Percentiles rank a stretch among this genome's conserved stretches.
These are phyloP conservation scores for Ceratosolen fusciceps DNA, from an alignment of 1,140 invertebrate species.

Conservation along the genomic window DNA sequence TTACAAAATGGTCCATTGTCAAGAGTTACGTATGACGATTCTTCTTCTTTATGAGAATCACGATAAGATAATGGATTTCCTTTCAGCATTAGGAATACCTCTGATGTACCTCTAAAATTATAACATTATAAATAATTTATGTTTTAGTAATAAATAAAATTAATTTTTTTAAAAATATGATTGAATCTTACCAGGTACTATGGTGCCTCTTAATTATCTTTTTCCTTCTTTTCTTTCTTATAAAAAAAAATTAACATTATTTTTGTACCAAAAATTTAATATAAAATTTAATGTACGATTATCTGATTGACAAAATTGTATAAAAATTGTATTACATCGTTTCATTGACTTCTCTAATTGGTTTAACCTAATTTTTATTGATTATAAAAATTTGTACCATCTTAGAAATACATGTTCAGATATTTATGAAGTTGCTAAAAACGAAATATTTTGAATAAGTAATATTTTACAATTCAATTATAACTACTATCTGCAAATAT, in stretches of 20 bases:
- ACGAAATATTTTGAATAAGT: neutral
- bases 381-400: neutral
- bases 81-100: slow-evolving; percentile 70
- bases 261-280: slow-evolving; percentile 28
- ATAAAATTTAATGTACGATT: slow-evolving; percentile 14
- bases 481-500: neutral
- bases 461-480: too few relatives aligned
- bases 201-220: slow-evolving; percentile 30
- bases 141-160: neutral
- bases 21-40: slow-evolving; percentile 68
- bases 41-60: slow-evolving; percentile 67
- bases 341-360: slow-evolving; percentile 21
- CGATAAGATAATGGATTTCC: slow-evolving; percentile 67
- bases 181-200: slow-evolving; percentile 42
- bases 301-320: slow-evolving; percentile 23
- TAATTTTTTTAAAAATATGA: neutral
- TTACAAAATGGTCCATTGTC: slow-evolving; percentile 68
- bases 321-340: slow-evolving; percentile 6
- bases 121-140: slow-evolving; percentile 13
- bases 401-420: slow-evolving; percentile 6
- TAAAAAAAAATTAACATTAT: slow-evolving; percentile 20
- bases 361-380: neutral
- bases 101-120: slow-evolving; percentile 62
- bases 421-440: slow-evolving; percentile 27
- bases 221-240: slow-evolving; percentile 6